phyloP scores from a whole-genome alignment of 2,113 vertebrate genomes.

The Zingel zingel region DNA sequence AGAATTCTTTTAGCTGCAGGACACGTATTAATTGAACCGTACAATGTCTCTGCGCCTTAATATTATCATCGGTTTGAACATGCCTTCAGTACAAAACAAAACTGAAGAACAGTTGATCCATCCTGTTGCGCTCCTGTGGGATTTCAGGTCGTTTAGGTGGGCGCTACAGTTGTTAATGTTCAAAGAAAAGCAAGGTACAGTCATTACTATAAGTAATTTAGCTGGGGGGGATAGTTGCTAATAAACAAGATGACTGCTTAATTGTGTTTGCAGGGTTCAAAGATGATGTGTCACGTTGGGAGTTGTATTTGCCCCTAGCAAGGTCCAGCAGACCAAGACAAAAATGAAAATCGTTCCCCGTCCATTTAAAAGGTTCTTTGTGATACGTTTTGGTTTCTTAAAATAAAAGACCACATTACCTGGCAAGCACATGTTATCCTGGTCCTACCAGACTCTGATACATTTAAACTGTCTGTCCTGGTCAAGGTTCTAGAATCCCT shows the following conservation, averaged over 20 bases:
- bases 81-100: neutral
- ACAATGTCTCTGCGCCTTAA: conserved; percentile 8
- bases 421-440: neutral
- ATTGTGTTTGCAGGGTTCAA: conserved; percentile 8
- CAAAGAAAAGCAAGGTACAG: conserved; percentile 7
- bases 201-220: conserved; percentile 15
- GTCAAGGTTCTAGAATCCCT: too few relatives aligned
- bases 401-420: neutral
- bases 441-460: too few relatives aligned
- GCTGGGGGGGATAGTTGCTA: conserved; percentile 25
- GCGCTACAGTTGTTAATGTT: conserved; percentile 26
- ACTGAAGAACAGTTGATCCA: neutral
- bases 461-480: too few relatives aligned
- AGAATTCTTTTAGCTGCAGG: conserved; percentile 39
- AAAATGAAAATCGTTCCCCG: neutral
- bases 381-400: neutral
- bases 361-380: conserved; percentile 1
- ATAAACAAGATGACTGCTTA: conserved; percentile 29
- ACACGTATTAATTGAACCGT: conserved; percentile 49
- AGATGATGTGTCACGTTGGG: neutral
- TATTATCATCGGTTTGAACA: conserved; percentile 14
- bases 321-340: conserved; percentile 34
- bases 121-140: conserved; percentile 1
- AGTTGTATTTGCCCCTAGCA: conserved; percentile 44
- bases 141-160: conserved; percentile 24